Evolutionary conservation across 2,888 invertebrate species (phyloP), one percentile per base, ranked within the genome.

Genomic region (Ecdyonurus torrentis): DNA sequence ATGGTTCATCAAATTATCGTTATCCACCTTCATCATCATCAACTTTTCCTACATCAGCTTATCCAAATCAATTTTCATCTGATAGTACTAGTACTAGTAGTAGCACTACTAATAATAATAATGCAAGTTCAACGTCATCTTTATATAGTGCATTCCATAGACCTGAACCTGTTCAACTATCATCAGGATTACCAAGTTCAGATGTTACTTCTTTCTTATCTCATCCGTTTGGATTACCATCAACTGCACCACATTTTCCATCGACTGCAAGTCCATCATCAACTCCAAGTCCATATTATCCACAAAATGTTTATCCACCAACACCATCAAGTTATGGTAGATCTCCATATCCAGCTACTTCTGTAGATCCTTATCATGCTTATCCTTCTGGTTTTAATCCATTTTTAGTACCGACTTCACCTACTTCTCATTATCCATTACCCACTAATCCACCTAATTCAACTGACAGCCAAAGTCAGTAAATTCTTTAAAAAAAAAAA

Each of bases 111-210:
- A 37, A 37, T 15, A 5, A 5, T 37, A 37, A 37, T 37, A 10
- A 10, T 15, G 7, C 37, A 5, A 15, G 15, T 15, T 5, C 37
- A 37, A 37, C 5, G 7, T 37, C 37, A 15, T 5, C 37, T 10
- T 66, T 66, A 66, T 67, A 67, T 61, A 67, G 67, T 63, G 67
- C 67, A 52, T 67, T 67, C 64, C 67, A 67, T 59, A 63, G 67
- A 20, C 67, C 67, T n/a, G 67, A 67, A 53, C 67, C 67, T 52
- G 5, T 37, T 15, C 7, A 5, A 5, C 37, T 15, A 10, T 5
- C 7, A 5, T 10, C 5, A 10, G 37, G 37, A 10, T 5, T 5
- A 5, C 5, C 5, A 10, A 15, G 37, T 37, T 37, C 37, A 5
- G 37, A 37, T 15, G 15, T 37, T 15, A 37, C 7, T 15, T 37